phyloP scores from a whole-genome alignment of 2,113 vertebrate genomes.

The Phalacrocorax aristotelis region DNA sequence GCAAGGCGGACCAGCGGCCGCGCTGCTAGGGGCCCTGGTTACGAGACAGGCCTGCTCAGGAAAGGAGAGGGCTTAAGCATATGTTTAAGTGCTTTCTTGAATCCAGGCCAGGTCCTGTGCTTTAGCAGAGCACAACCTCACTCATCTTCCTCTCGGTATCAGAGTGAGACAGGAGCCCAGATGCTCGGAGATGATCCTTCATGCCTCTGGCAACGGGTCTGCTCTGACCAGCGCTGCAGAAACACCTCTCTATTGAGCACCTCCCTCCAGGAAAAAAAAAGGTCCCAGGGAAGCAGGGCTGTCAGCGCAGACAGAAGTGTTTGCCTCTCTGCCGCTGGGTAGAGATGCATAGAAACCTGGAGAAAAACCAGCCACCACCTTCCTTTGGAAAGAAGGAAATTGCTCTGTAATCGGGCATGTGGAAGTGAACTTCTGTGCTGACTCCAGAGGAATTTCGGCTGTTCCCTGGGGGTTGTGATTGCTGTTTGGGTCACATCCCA shows the following conservation, averaged over 20 bases:
- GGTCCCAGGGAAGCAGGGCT: not conserved
- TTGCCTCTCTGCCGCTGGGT: not conserved
- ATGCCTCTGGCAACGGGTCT: not conserved
- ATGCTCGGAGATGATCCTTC: not conserved
- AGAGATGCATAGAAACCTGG: not conserved
- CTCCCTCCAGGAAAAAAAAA: not conserved
- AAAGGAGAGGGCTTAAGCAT: not conserved
- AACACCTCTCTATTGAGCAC: not conserved
- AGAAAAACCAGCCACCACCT: not conserved
- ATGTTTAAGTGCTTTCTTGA: not conserved
- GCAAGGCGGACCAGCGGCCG: rapidly evolving
- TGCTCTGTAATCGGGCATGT: not conserved
- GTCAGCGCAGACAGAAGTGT: not conserved
- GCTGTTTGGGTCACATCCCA: slow-evolving; percentile 37
- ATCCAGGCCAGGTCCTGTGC: not conserved
- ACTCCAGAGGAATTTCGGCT: slow-evolving; percentile 25
- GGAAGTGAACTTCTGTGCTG: slow-evolving; percentile 48
- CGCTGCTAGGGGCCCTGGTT: not conserved
- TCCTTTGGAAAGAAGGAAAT: not conserved
- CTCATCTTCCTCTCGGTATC: not conserved
- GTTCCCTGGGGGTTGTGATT: not conserved
- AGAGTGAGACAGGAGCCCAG: not conserved
- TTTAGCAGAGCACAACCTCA: not conserved
- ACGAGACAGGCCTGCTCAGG: not conserved
- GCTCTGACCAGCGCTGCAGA: not conserved